Conservation (phyloP, 35 echinoderm and acorn worm genomes). For the Ophioderma brevispina region DNA sequence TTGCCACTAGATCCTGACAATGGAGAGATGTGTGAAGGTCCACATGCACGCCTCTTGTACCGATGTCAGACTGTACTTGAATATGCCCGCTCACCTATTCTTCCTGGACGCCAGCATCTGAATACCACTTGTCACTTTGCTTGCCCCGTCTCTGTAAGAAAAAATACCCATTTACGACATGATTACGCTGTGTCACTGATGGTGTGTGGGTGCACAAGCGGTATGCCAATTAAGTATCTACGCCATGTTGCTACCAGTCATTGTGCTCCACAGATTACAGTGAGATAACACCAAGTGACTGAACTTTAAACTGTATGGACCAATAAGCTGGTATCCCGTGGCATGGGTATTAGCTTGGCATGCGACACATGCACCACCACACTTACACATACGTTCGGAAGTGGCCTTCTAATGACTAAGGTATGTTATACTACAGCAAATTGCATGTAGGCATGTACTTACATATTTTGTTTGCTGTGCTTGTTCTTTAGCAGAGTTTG, state of each 20-base stretch:
- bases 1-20: conserved; percentile 83
- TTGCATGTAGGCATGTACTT: too few species aligned
- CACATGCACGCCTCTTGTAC: conserved; percentile 88
- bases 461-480: conserved; percentile 77
- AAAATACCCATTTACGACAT: too few species aligned
- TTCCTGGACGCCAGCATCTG: conserved; percentile 71
- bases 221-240: neutral
- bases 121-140: conserved; percentile 71
- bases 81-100: conserved; percentile 75
- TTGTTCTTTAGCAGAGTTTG: conserved; percentile 61
- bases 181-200: neutral
- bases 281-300: too few species aligned
- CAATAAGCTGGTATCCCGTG: too few species aligned
- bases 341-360: too few species aligned
- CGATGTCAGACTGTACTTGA: conserved; percentile 63
- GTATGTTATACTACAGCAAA: too few species aligned
- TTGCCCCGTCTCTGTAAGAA: conserved; percentile 55
- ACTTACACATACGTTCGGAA: too few species aligned
- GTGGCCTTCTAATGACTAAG: too few species aligned
- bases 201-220: neutral
- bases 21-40: conserved; percentile 86
- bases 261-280: too few species aligned
- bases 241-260: too few species aligned
- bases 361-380: too few species aligned
- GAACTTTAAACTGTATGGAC: too few species aligned